phyloP scores from a whole-genome alignment of 2,113 vertebrate species.

The Sapajus apella region DNA sequence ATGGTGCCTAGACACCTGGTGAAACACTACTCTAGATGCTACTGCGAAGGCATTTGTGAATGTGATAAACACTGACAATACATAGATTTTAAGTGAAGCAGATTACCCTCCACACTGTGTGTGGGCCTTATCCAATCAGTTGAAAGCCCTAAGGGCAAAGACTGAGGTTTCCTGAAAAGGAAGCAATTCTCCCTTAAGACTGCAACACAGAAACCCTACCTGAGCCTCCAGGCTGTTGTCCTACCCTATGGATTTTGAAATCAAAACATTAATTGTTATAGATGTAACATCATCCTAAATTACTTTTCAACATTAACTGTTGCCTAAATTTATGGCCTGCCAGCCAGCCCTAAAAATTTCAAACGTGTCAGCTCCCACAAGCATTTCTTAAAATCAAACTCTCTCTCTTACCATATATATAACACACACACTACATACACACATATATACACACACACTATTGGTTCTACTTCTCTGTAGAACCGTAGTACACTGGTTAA shows the following conservation, averaged over 20 bases:
- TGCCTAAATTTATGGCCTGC: neutral
- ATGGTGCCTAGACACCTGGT: too few species aligned
- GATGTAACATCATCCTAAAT: too few species aligned
- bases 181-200: neutral
- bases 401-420: too few species aligned
- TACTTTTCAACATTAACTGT: neutral
- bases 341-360: neutral
- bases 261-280: neutral
- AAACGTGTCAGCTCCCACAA: neutral
- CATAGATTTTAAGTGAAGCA: neutral
- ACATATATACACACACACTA: neutral
- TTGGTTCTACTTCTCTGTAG: neutral
- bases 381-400: neutral
- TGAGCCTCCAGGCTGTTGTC: neutral
- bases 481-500: neutral
- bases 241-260: neutral
- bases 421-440: neutral
- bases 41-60: neutral
- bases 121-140: neutral
- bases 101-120: neutral
- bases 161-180: neutral
- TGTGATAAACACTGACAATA: neutral
- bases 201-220: neutral
- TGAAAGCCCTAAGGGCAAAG: neutral
- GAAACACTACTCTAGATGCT: neutral